phyloP scores from a whole-genome alignment of 2,113 vertebrate genomes.

The Rhinopithecus roxellana region DNA sequence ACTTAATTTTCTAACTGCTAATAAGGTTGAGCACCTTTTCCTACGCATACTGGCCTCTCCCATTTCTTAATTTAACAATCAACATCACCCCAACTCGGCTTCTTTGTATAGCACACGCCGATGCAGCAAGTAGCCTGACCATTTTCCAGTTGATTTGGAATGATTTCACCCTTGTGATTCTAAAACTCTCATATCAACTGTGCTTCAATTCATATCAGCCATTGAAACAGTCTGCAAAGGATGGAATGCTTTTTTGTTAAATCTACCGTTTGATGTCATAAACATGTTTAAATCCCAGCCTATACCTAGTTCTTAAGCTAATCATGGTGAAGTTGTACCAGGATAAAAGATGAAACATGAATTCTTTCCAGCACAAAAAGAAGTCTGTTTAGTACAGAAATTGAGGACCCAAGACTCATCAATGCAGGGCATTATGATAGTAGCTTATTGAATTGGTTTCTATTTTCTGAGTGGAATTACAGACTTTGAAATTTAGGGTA shows the following conservation, averaged over 20 bases:
- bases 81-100: neutral
- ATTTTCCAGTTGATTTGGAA: neutral
- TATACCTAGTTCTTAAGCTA: neutral
- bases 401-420: neutral
- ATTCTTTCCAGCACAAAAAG: slow-evolving; percentile 12
- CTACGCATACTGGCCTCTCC: neutral
- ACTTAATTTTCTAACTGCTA: slow-evolving; percentile 10
- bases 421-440: slow-evolving; percentile 13
- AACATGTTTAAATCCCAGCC: neutral
- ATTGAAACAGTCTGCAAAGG: neutral
- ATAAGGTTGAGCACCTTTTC: neutral
- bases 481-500: slow-evolving; percentile 56
- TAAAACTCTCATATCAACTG: neutral
- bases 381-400: neutral
- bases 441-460: slow-evolving; percentile 45
- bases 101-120: neutral
- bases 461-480: slow-evolving; percentile 53
- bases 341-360: slow-evolving; percentile 54
- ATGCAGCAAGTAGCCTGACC: neutral
- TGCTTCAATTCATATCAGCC: neutral
- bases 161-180: neutral
- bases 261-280: neutral
- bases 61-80: slow-evolving; percentile 12
- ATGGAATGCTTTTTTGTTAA: neutral
- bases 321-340: neutral